A percentile compares a stretch with the other conserved stretches of the same genome.
These are phyloP conservation scores for Coelogynopora nodosa DNA, from an alignment of 2,888 invertebrate species.

Conservation along the genomic window DNA sequence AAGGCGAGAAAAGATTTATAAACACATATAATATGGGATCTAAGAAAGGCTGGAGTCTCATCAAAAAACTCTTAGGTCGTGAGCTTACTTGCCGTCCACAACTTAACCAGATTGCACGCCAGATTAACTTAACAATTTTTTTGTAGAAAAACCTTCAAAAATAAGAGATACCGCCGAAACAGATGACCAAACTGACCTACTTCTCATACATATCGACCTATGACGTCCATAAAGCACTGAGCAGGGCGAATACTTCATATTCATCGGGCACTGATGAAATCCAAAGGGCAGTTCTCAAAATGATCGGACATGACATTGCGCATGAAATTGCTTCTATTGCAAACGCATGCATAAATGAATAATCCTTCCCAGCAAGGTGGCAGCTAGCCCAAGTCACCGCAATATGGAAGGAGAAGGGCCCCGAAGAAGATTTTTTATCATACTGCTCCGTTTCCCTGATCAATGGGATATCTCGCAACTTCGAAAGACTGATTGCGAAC, in stretches of 20 bases:
- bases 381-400: slow-evolving; percentile 8
- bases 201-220: slow-evolving; percentile 10
- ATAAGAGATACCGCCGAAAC: neutral
- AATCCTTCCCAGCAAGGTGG: neutral
- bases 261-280: slow-evolving; percentile 13
- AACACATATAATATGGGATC: neutral
- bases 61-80: slow-evolving; percentile 24
- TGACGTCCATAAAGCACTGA: slow-evolving; percentile 9
- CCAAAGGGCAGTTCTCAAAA: neutral
- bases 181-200: neutral
- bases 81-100: neutral
- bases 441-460: neutral
- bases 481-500: slow-evolving; percentile 4
- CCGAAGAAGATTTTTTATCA: slow-evolving; percentile 3
- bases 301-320: slow-evolving; percentile 8
- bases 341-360: slow-evolving; percentile 24
- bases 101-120: slow-evolving; percentile 7
- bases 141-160: slow-evolving; percentile 13
- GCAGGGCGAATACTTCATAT: neutral
- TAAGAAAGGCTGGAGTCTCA: slow-evolving; percentile 28
- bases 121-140: slow-evolving; percentile 24
- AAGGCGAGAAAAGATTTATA: slow-evolving; percentile 2
- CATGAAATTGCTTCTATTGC: slow-evolving; percentile 18
- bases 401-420: slow-evolving; percentile 24
- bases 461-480: slow-evolving; percentile 9